Percentiles rank a stretch among this genome's conserved stretches.
Evolutionary conservation across 2,797 vertebrate species (phyloP).

Genomic region (Acrossocheilus wenchowensis): DNA sequence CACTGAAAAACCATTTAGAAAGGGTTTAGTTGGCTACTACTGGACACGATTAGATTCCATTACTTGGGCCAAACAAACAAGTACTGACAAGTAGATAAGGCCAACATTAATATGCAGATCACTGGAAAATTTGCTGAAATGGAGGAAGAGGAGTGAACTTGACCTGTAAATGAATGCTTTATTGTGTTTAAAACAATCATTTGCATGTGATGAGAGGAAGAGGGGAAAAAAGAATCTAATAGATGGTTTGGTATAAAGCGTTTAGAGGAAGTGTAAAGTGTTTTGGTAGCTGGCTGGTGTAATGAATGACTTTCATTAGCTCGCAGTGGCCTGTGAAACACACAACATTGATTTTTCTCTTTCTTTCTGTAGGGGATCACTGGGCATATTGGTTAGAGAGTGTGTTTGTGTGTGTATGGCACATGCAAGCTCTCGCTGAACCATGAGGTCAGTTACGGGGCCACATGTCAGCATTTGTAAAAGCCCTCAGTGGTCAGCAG

Average conservation of each 20-base stretch:
- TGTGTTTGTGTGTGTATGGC: slow-evolving; percentile 3
- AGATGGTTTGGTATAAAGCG: slow-evolving; percentile 19
- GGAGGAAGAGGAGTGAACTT: slow-evolving; percentile 53
- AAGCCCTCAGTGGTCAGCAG: slow-evolving; percentile 31
- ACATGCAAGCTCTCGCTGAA: slow-evolving; percentile 9
- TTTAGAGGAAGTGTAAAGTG: slow-evolving; percentile 25
- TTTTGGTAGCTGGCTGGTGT: slow-evolving; percentile 48
- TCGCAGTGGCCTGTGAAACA: slow-evolving; percentile 61
- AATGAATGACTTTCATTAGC: slow-evolving; percentile 74
- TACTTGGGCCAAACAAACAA: slow-evolving; percentile 48
- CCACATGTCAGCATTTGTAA: slow-evolving; percentile 56
- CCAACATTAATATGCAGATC: slow-evolving; percentile 65
- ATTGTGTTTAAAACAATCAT: slow-evolving; percentile 71
- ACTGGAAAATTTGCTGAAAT: slow-evolving; percentile 45
- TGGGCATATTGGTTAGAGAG: slow-evolving; percentile 37
- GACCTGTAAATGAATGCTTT: slow-evolving; percentile 69
- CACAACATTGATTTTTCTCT: slow-evolving; percentile 65
- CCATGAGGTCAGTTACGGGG: slow-evolving; percentile 36
- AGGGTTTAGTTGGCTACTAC: neutral
- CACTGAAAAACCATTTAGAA: neutral
- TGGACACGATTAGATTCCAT: slow-evolving; percentile 12
- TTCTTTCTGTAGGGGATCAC: slow-evolving; percentile 33
- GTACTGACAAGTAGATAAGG: slow-evolving; percentile 38
- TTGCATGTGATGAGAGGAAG: slow-evolving; percentile 62
- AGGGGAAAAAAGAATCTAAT: neutral